Conservation (phyloP, 2,888 invertebrate genomes). For the Epistrophe eligans region DNA sequence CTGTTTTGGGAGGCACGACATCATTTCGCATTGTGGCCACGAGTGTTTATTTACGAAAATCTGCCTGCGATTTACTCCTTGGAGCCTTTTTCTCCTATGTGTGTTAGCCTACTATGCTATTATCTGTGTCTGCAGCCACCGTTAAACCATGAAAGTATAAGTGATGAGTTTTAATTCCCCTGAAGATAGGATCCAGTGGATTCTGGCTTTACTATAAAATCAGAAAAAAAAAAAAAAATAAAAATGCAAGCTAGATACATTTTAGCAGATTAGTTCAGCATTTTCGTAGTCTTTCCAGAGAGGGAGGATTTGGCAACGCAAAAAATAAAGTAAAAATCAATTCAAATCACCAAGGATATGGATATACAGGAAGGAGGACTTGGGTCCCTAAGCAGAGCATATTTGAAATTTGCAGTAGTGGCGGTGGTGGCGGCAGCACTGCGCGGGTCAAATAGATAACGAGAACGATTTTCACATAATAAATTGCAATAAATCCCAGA, state of each 20-base stretch:
- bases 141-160: slow-evolving; percentile 47
- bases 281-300: slow-evolving; percentile 36
- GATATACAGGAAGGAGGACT: neutral
- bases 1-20: slow-evolving; percentile 60
- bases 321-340: slow-evolving; percentile 53
- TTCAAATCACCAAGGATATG: slow-evolving; percentile 46
- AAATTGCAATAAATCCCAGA: slow-evolving; percentile 70
- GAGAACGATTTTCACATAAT: slow-evolving; percentile 73
- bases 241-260: slow-evolving; percentile 71
- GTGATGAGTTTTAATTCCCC: slow-evolving; percentile 74
- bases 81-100: slow-evolving; percentile 27
- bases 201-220: neutral
- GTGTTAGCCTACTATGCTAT: slow-evolving; percentile 12
- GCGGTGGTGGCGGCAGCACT: neutral
- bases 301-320: slow-evolving; percentile 23
- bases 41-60: slow-evolving; percentile 58
- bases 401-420: neutral
- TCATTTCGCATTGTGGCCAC: slow-evolving; percentile 64
- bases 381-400: slow-evolving; percentile 16
- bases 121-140: slow-evolving; percentile 37
- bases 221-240: slow-evolving; percentile 1
- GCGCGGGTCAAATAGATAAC: slow-evolving; percentile 67
- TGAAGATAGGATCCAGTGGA: slow-evolving; percentile 45
- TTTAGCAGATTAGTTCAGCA: slow-evolving; percentile 73
- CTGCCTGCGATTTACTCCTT: slow-evolving; percentile 62